Conservation (phyloP, 2,888 invertebrate species). For the Dendrolimus houi region DNA sequence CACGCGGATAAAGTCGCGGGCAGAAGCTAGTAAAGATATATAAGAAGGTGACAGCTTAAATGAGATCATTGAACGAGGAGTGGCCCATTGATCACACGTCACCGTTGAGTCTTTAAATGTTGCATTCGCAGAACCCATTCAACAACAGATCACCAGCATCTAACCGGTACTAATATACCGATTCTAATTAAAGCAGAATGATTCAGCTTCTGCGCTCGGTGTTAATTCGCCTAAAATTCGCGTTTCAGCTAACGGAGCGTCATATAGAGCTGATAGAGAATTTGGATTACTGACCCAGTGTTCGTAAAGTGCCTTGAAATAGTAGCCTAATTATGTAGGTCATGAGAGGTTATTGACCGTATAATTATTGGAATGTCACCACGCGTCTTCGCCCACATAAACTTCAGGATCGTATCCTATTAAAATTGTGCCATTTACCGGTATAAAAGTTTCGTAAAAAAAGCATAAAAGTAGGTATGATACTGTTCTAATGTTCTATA, state of each 20-base stretch:
- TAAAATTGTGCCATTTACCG: no score
- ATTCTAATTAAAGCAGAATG: conserved; percentile 60
- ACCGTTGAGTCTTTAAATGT: conserved; percentile 31
- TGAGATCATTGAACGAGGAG: conserved; percentile 15
- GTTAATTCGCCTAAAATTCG: conserved; percentile 59
- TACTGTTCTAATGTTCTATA: no score
- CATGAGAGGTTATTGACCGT: no score
- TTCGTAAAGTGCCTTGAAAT: conserved; percentile 21
- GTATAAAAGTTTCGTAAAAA: no score
- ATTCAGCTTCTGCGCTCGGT: conserved; percentile 43
- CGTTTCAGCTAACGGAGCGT: conserved; percentile 41
- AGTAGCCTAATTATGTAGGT: no score
- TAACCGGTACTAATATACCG: conserved; percentile 56
- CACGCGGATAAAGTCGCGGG: no score
- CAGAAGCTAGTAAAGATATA: no score
- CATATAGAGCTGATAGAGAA: conserved; percentile 27
- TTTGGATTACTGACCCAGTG: conserved; percentile 22
- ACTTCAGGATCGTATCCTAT: no score
- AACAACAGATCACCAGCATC: conserved; percentile 37
- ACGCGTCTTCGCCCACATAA: no score
- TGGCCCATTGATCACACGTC: conserved; percentile 30
- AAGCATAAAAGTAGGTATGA: no score
- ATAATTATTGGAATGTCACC: no score
- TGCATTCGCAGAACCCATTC: conserved; percentile 55
- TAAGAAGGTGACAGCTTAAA: neutral